Evolutionary conservation across 2,888 invertebrate species (phyloP).

Genomic region (Lasioglossum vierecki): DNA sequence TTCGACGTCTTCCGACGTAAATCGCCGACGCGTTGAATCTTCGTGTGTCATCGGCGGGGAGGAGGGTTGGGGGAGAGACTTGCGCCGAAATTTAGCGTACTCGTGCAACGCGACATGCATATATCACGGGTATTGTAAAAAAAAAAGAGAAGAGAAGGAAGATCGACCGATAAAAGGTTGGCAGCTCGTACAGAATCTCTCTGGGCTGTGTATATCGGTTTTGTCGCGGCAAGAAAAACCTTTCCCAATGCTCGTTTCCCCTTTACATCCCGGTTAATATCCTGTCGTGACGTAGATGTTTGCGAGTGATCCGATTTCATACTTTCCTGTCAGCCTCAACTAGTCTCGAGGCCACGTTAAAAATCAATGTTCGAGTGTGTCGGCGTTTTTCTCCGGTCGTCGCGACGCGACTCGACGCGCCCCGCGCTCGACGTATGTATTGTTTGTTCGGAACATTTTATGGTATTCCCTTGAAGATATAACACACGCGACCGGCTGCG

Average conservation of each 20-base stretch:
- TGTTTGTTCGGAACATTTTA: not conserved
- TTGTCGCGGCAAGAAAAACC: conserved; percentile 54
- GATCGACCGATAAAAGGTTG: conserved; percentile 47
- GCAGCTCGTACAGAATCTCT: conserved; percentile 46
- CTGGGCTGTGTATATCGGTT: conserved; percentile 29
- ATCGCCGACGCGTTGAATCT: conserved; percentile 43
- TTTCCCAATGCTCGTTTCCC: conserved; percentile 51
- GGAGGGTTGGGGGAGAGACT: not conserved
- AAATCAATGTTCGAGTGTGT: conserved; percentile 37
- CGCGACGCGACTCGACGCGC: not conserved
- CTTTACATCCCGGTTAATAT: conserved; percentile 51
- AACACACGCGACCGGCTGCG: conserved; percentile 8
- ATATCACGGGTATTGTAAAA: not conserved
- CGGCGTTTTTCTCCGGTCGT: conserved; percentile 21
- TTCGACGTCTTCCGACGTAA: conserved; percentile 22
- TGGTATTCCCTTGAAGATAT: conserved; percentile 6
- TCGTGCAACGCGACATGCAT: conserved; percentile 24
- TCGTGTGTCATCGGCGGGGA: not conserved
- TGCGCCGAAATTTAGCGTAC: conserved; percentile 29
- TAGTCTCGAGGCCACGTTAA: conserved; percentile 23
- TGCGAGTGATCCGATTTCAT: conserved; percentile 57
- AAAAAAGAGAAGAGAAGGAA: not conserved
- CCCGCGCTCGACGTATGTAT: not conserved
- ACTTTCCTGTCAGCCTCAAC: conserved; percentile 55
- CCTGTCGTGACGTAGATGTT: conserved; percentile 48